Base-by-base conservation (phyloP, 2,797 vertebrate species). In the Ctenosaura bakeri region DNA sequence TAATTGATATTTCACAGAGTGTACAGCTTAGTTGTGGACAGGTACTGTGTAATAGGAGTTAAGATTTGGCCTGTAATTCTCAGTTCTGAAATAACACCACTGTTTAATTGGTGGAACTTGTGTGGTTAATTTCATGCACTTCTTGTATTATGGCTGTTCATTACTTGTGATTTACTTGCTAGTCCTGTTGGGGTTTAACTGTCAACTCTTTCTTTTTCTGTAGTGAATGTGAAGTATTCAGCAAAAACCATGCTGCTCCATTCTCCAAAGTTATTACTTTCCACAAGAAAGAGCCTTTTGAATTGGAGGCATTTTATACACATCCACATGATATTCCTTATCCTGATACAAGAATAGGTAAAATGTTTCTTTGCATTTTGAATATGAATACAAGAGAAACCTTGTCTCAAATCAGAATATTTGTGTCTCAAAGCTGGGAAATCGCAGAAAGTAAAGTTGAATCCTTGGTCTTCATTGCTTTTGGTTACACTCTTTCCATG, bases 211-310 rank as follows among this genome's bases (percentile, higher is more conserved):
- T 90, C 83, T 42, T 87, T 66, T 87, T 35, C 81, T 95, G 46
- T 87, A 98, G 97, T 91, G 97, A 98, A 89, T 98, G 97, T 92
- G 97, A 98, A 96, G 97, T 98, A 85, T 98, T 98, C 95, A 96
- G 90, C 94, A 98, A 97, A 94, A 98, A 97, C 79, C 97, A 98
- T 78, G 96, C 97, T 94, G 96, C 97, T 90, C 97, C 97, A 22
- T 98, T 98, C 94, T 98, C 97, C 54, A 98, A 98, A 96, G 97
- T 98, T 85, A 98, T 98, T 90, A 98, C 97, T 90, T 98, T 98
- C 92, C 97, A 98, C 94, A 98, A 98, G 95, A 98, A 97, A 92
- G 97, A 98, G 86, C 97, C 97, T 91, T 98, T 98, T 96, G 97
- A 97, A 90, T 93, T 98, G 94, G 97, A 98, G 95, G 97, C 97